Conservation (phyloP, 2,888 invertebrate genomes). For the Polyommatus iphigenia region DNA sequence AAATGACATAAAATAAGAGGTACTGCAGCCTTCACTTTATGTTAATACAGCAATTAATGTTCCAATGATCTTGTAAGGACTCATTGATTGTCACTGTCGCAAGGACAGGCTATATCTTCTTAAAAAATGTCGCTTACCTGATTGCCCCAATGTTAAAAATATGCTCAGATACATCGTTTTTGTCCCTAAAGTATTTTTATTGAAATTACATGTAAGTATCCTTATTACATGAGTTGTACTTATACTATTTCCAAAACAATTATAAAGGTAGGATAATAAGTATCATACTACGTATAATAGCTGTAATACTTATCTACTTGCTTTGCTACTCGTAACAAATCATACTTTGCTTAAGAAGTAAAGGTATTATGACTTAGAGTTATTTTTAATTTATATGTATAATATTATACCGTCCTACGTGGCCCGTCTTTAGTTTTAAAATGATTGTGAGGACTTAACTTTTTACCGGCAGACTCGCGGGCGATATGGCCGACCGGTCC, state of each 20-base stretch:
- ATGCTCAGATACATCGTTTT: background rate
- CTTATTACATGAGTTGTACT: no score
- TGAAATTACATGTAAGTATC: background rate
- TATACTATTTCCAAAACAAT: no score
- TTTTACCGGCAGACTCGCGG: slow-evolving; percentile 69
- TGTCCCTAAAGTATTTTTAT: background rate
- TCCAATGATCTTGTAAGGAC: slow-evolving; percentile 44
- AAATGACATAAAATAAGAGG: slow-evolving; percentile 10
- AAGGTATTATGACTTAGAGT: no score
- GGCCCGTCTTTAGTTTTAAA: background rate
- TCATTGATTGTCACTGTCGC: slow-evolving; percentile 23
- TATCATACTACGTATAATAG: no score
- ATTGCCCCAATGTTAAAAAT: background rate
- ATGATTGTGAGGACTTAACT: slow-evolving; percentile 47
- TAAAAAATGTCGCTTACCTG: background rate
- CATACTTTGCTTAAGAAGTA: no score
- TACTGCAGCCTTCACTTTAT: slow-evolving; percentile 33
- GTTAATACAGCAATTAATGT: slow-evolving; percentile 43
- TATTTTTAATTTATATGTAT: no score
- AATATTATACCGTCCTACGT: no score
- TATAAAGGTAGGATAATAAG: background rate
- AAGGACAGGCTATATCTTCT: background rate
- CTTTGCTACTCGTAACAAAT: no score
- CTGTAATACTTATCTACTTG: no score
- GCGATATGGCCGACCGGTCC: slow-evolving; percentile 70